phyloP scores from a whole-genome alignment of 2,888 invertebrate species.

The Endotricha flammealis region DNA sequence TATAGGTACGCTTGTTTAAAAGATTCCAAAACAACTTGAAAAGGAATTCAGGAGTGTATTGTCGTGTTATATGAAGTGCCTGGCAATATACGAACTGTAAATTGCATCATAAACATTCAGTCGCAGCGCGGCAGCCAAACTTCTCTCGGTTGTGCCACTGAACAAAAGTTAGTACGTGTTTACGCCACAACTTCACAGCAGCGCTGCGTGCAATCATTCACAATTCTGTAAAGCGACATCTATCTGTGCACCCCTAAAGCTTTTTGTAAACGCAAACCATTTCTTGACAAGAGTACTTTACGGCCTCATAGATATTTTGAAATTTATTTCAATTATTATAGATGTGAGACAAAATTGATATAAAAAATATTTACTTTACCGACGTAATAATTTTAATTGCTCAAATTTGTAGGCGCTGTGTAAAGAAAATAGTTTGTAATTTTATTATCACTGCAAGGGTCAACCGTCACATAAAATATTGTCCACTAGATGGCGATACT shows the following conservation, averaged over 20 bases:
- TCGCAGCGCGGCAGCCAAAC: conserved; percentile 34
- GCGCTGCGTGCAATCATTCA: conserved; percentile 23
- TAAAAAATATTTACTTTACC: too few species aligned
- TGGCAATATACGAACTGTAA: conserved; percentile 67
- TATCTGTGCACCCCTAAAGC: conserved; percentile 42
- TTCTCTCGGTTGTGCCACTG: conserved; percentile 37
- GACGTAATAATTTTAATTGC: too few species aligned
- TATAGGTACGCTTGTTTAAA: conserved; percentile 28
- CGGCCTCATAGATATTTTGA: too few species aligned
- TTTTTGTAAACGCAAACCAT: too few species aligned
- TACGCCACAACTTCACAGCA: conserved; percentile 24
- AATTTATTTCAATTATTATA: too few species aligned
- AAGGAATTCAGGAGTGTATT: conserved; percentile 54
- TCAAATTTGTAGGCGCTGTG: too few species aligned
- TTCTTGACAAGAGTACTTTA: too few species aligned
- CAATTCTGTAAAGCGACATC: conserved; percentile 47
- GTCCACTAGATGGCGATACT: not conserved
- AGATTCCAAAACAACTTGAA: conserved; percentile 35
- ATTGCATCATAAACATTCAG: conserved; percentile 69
- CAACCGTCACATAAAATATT: not conserved
- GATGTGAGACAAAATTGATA: too few species aligned
- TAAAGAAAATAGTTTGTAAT: too few species aligned
- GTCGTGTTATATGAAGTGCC: conserved; percentile 63
- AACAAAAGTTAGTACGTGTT: conserved; percentile 29
- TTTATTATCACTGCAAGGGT: too few species aligned